Evolutionary conservation across 37 sponge, comb jelly and placozoan genomes (phyloP), one percentile per base, ranked within the genome.

Genomic region (Petrosia ficiformis): DNA sequence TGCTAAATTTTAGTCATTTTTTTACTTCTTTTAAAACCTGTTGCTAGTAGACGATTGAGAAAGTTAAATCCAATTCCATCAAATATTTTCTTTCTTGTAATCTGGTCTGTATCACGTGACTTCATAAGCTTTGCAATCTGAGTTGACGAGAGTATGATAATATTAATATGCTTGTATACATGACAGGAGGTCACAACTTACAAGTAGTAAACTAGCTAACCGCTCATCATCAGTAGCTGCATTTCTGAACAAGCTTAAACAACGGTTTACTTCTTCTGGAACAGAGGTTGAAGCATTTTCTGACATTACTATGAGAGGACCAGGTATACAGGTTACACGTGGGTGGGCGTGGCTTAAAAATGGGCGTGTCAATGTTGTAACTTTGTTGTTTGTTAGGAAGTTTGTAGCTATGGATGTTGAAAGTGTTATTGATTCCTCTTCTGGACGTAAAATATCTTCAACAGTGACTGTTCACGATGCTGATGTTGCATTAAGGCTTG

Each of bases 181-280:
- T n/a, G n/a, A n/a, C n/a, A n/a, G n/a, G n/a, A n/a, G n/a, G n/a
- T 44, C 33, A 26, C 35, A 35, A 52, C 78, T 80, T 86, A 94
- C 92, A 44, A 94, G 64, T 44, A 94, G 69, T 31, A 94, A 76
- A 26, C 80, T 72, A 24, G 94, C 92, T 59, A 94, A 83, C 59
- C 44, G 82, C 33, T 93, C 93, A 48, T 85, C 89, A 52, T 93
- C 93, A 8, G 90, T 67, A 3, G 39, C 77, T 3, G 90, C 83
- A 44, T 44, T 72, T 25, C 44, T 79, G 31, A 87, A 42, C 2
- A 78, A 41, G n/a, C 40, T 63, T 22, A 90, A 60, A 61, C 77
- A 81, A 11, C 41, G 59, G 4, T 59, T 73, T 33, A 81, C 66
- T 21, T 10, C n/a, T 25, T 8, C 32, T 64, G 32, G 66, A 25